phyloP scores from a whole-genome alignment of 2,797 vertebrate genomes.

The Sebastes kiyomatsui region DNA sequence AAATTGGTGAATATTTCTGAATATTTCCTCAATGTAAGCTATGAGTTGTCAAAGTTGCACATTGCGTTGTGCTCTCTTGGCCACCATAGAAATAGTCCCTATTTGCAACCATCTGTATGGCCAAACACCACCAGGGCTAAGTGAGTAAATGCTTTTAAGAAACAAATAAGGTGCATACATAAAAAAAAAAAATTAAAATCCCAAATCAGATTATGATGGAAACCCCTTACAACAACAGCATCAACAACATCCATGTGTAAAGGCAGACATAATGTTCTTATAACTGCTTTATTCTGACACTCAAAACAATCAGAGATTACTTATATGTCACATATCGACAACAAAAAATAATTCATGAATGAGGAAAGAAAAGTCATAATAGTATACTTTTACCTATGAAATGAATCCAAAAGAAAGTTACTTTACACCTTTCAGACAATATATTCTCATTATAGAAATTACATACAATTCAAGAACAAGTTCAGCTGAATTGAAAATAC shows the following conservation, averaged over 20 bases:
- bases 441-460: constrained; percentile 76
- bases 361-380: constrained; percentile 59
- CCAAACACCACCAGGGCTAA: background rate
- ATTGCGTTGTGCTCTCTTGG: background rate
- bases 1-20: background rate
- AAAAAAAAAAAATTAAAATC: background rate
- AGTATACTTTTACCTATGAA: constrained; percentile 67
- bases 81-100: background rate
- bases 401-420: constrained; percentile 66
- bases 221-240: constrained; percentile 1
- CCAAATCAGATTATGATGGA: background rate
- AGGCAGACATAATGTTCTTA: constrained; percentile 62
- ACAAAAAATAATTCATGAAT: constrained; percentile 69
- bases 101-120: background rate
- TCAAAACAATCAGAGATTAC: constrained; percentile 81
- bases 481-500: constrained; percentile 77
- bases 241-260: constrained; percentile 59
- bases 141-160: background rate
- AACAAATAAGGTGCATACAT: background rate
- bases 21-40: background rate
- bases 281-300: constrained; percentile 82
- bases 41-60: background rate
- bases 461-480: constrained; percentile 79
- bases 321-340: constrained; percentile 79
- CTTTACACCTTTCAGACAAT: constrained; percentile 76